Conservation (phyloP, 2,888 invertebrate species). For the Leptura quadrifasciata region DNA sequence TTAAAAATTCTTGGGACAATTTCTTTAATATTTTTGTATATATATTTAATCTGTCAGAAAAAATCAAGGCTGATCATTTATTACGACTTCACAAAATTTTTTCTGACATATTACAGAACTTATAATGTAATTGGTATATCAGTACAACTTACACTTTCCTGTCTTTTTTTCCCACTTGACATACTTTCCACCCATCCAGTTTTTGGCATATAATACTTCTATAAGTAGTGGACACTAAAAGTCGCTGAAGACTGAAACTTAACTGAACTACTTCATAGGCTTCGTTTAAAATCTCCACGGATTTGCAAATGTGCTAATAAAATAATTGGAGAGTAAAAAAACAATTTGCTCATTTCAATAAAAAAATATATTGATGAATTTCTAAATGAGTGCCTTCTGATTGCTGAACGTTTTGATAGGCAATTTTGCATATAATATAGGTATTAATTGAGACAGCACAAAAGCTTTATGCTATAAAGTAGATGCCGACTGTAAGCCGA, state of each 20-base stretch:
- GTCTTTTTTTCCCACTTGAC: conserved; percentile 91
- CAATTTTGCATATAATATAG: not conserved
- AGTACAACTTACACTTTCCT: conserved; percentile 81
- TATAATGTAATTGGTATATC: no score
- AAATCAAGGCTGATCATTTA: no score
- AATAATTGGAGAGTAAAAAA: conserved; percentile 41
- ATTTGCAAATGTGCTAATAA: conserved; percentile 87
- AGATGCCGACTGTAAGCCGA: no score
- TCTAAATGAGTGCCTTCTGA: not conserved
- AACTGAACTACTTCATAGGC: conserved; percentile 90
- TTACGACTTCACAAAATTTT: no score
- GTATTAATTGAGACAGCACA: no score
- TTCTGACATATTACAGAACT: no score
- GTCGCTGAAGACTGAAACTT: conserved; percentile 83
- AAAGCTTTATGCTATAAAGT: no score
- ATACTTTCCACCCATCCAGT: conserved; percentile 81
- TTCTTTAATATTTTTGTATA: no score
- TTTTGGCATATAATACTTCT: conserved; percentile 87
- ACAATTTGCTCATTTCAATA: no score
- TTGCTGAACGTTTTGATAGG: not conserved
- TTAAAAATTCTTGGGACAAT: no score
- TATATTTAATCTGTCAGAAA: no score
- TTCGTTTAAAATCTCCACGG: conserved; percentile 88
- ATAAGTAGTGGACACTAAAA: conserved; percentile 89
- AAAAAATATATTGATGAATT: not conserved